Conservation (phyloP, 2,797 vertebrate species). For the Myotis pilosus region DNA sequence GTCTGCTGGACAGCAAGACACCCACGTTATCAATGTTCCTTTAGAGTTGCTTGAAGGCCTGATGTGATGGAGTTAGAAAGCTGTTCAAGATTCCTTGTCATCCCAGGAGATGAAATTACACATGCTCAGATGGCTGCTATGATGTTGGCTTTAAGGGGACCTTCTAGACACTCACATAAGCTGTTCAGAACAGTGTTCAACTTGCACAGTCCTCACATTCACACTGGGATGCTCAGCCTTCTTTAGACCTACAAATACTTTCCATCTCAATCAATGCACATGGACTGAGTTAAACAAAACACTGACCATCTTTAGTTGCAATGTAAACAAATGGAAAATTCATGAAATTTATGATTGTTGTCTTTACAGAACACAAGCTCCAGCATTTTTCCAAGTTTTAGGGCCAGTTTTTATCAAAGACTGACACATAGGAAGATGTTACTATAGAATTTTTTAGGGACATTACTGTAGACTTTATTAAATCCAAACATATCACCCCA, state of each 20-base stretch:
- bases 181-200: not conserved
- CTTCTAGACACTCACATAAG: too few species aligned
- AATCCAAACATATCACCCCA: not conserved
- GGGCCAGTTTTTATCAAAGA: not conserved
- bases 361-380: not conserved
- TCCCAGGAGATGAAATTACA: not conserved
- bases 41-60: not conserved
- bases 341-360: not conserved
- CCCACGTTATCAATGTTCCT: rapidly evolving
- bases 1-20: too few species aligned
- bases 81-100: not conserved
- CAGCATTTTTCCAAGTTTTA: not conserved
- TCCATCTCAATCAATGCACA: not conserved
- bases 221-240: not conserved
- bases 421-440: not conserved
- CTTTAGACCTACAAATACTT: too few species aligned
- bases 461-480: not conserved
- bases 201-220: not conserved
- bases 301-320: not conserved
- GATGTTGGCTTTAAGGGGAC: not conserved
- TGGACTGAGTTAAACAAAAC: not conserved
- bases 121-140: not conserved
- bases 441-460: not conserved
- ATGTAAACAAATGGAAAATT: not conserved
- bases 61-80: not conserved